These are phyloP conservation scores for Orussus abietinus DNA, from an alignment of 1,140 invertebrate genomes.

Conservation along the genomic window DNA sequence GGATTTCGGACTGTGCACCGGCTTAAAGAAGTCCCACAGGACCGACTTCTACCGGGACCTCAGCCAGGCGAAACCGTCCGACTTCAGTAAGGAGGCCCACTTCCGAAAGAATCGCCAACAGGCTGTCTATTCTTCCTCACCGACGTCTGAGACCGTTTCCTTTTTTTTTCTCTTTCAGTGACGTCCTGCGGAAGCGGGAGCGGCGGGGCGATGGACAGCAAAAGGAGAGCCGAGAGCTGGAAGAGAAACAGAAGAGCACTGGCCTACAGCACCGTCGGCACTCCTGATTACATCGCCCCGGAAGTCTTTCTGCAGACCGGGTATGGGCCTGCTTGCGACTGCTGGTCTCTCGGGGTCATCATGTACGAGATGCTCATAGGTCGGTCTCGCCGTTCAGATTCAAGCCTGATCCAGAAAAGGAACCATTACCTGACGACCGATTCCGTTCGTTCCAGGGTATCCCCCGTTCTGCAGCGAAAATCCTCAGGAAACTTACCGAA, in stretches of 20 bases:
- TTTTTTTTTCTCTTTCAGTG: constrained; percentile 35
- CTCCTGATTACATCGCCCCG: constrained; percentile 99
- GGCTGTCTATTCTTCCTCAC: too few relatives aligned
- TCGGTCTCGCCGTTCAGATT: constrained; percentile 30
- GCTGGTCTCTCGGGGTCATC: constrained; percentile 99
- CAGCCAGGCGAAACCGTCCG: constrained; percentile 91
- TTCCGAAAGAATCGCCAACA: too few relatives aligned
- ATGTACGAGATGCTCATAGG: constrained; percentile 99
- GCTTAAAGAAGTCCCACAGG: constrained; percentile 97
- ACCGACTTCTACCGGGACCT: constrained; percentile 99
- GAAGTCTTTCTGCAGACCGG: constrained; percentile 97
- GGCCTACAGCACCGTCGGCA: constrained; percentile 96
- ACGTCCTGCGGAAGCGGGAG: constrained; percentile 49
- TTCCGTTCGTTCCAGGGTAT: constrained; percentile 67
- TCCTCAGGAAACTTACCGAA: constrained; percentile 98
- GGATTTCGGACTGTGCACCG: constrained; percentile 98
- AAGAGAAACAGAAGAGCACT: constrained; percentile 92
- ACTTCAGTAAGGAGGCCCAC: constrained; percentile 65
- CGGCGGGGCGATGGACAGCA: constrained; percentile 86
- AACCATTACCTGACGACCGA: too few relatives aligned
- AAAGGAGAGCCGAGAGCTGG: constrained; percentile 96
- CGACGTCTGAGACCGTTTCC: too few relatives aligned
- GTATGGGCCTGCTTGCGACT: constrained; percentile 95
- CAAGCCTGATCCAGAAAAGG: constrained; percentile 4
- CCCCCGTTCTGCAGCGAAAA: constrained; percentile 99